A percentile compares a stretch with the other conserved stretches of the same genome.
These are phyloP conservation scores for Drosophila rufa DNA, from an alignment of 1,140 invertebrate genomes.

Conservation along the genomic window DNA sequence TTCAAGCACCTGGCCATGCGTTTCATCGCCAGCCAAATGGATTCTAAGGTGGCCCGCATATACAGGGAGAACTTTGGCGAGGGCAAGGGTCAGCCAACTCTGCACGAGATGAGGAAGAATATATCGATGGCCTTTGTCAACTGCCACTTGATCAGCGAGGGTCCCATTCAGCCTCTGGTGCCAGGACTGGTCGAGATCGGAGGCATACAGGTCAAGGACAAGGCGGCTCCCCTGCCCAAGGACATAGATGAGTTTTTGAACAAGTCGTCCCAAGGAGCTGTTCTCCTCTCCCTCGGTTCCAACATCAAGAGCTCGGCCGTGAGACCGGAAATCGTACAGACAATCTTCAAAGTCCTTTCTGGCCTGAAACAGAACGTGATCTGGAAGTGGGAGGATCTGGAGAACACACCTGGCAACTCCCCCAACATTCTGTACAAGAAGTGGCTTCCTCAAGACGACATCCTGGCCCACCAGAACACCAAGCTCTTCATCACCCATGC, in stretches of 20 bases:
- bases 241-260: slow-evolving; percentile 86
- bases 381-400: slow-evolving; percentile 87
- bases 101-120: slow-evolving; percentile 53
- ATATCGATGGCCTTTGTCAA: slow-evolving; percentile 69
- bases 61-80: slow-evolving; percentile 36
- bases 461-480: slow-evolving; percentile 89
- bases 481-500: slow-evolving; percentile 90
- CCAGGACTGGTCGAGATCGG: slow-evolving; percentile 84
- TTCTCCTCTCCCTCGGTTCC: slow-evolving; percentile 88
- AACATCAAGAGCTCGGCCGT: slow-evolving; percentile 85
- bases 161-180: slow-evolving; percentile 75
- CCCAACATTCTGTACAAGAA: slow-evolving; percentile 88
- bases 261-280: slow-evolving; percentile 85
- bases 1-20: background rate
- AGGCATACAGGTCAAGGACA: slow-evolving; percentile 84
- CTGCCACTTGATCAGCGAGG: slow-evolving; percentile 66
- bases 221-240: slow-evolving; percentile 81
- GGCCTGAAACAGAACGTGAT: slow-evolving; percentile 86
- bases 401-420: slow-evolving; percentile 86
- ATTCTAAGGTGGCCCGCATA: background rate
- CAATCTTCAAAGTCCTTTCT: slow-evolving; percentile 85
- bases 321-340: slow-evolving; percentile 79
- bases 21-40: background rate
- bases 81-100: slow-evolving; percentile 30
- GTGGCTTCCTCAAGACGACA: slow-evolving; percentile 91